Conservation (phyloP, 2,888 invertebrate species). For the Cerastis leucographa region DNA sequence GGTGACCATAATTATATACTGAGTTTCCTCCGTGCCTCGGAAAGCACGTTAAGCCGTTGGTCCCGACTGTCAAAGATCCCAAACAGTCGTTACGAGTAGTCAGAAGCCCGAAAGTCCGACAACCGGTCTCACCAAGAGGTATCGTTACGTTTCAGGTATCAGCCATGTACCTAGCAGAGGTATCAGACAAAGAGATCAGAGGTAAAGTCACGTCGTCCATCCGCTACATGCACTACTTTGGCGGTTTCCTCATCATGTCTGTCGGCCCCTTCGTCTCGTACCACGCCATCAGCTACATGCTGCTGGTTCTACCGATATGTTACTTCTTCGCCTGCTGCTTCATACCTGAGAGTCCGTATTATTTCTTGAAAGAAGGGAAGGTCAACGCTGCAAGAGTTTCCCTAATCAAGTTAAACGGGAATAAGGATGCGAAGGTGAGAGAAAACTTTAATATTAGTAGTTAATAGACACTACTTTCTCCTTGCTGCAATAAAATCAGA, state of each 20-base stretch:
- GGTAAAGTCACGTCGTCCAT: constrained; percentile 78
- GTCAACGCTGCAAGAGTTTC: constrained; percentile 83
- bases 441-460: too few relatives aligned
- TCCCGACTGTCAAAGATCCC: too few relatives aligned
- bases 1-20: too few relatives aligned
- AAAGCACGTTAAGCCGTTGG: too few relatives aligned
- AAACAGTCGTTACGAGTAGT: too few relatives aligned
- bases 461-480: too few relatives aligned
- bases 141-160: constrained; percentile 77
- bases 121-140: too few relatives aligned
- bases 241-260: constrained; percentile 81
- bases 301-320: constrained; percentile 82
- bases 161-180: constrained; percentile 84
- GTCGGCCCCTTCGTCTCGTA: constrained; percentile 83
- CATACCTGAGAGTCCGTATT: constrained; percentile 92
- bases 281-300: constrained; percentile 80
- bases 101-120: too few relatives aligned
- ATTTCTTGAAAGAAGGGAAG: constrained; percentile 88
- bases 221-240: constrained; percentile 81
- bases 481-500: too few relatives aligned
- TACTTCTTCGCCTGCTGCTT: constrained; percentile 87
- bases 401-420: constrained; percentile 82
- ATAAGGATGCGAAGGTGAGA: constrained; percentile 63
- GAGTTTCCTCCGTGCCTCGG: too few relatives aligned
- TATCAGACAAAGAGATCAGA: constrained; percentile 85